A percentile compares a stretch with the other conserved stretches of the same genome.
Conservation (phyloP, 2,888 invertebrate species). For the Stictocephala bisonia region DNA sequence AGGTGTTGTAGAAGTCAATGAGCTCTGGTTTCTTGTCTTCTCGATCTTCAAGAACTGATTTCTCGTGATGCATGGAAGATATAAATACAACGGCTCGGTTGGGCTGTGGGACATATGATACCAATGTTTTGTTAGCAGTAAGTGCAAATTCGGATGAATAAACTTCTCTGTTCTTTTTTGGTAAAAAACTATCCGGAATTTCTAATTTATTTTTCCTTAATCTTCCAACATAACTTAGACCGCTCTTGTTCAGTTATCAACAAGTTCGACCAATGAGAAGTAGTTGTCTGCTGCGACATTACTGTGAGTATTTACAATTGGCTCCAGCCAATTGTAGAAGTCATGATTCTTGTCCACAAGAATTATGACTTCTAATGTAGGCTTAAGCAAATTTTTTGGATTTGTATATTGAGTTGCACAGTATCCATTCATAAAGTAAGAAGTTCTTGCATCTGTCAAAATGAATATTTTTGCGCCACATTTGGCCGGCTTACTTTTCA, state of each 20-base stretch:
- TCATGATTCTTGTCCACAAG: no score
- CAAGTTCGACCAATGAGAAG: constrained; percentile 16
- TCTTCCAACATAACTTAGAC: constrained; percentile 31
- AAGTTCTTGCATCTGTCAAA: no score
- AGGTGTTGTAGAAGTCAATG: constrained; percentile 30
- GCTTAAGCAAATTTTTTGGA: constrained; percentile 14
- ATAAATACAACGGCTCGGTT: neutral
- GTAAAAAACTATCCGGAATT: constrained; percentile 18
- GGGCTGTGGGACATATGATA: constrained; percentile 21
- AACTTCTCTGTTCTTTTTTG: constrained; percentile 31
- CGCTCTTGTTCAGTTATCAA: constrained; percentile 16
- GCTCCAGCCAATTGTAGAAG: constrained; percentile 18
- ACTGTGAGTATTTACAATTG: neutral
- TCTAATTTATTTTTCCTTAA: constrained; percentile 24
- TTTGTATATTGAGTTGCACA: no score
- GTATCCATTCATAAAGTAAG: no score
- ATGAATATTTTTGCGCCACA: no score
- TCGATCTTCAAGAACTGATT: neutral
- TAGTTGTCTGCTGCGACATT: constrained; percentile 33
- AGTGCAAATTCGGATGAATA: constrained; percentile 25
- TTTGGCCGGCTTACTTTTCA: no score
- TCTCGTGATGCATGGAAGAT: constrained; percentile 17
- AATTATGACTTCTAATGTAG: constrained; percentile 16
- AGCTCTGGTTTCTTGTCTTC: constrained; percentile 27
- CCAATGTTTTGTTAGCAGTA: constrained; percentile 21